Evolutionary conservation across 2,113 vertebrate genomes (phyloP), one percentile per base, ranked within the genome.

Genomic region (Pachyramphus minor): DNA sequence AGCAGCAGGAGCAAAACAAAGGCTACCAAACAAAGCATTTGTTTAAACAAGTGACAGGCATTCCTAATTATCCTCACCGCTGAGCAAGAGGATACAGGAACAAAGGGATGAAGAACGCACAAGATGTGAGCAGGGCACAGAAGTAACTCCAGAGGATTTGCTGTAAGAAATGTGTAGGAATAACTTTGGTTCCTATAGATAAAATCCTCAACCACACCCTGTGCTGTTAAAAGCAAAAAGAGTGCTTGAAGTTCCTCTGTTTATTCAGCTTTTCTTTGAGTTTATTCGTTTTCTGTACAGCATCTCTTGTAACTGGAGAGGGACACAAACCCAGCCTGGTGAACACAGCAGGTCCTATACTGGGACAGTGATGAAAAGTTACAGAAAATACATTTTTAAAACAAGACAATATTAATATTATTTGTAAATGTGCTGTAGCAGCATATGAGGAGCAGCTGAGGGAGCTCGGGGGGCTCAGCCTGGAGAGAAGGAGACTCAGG

Each of bases 1-100:
- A 92, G 27, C 85, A 89, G 84, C 71, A 95, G 81, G 37, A 75
- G 79, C 59, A 93, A 95, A 87, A 92, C 56, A 97, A 96, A 96
- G 85, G 89, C 94, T 96, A 92, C 83, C 87, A 92, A 96, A 95
- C 69, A 88, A 92, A 94, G 86, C 80, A 12, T 94, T 93, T 94
- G 89, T 94, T 97, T 94, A 84, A 94, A 86, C 78, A 84, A 91
- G 73, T 88, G 87, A 76, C 59, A 72, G 62, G 66, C 74, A 87
- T 92, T 91, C 52, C 50, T 63, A 94, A 93, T 95, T 91, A 73
- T n/a, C 56, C 39, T 91, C 85, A 41, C 41, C 68, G 88, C 79
- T 39, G 78, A 94, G 85, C 84, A 52, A 4, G 50, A 81, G 81
- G 85, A 58, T 21, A n/a, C 14, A 33, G 78, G 62, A 83, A 42